A percentile compares a stretch with the other conserved stretches of the same genome.
Conservation (phyloP, 1,140 invertebrate genomes). For the Nephila pilipes region DNA sequence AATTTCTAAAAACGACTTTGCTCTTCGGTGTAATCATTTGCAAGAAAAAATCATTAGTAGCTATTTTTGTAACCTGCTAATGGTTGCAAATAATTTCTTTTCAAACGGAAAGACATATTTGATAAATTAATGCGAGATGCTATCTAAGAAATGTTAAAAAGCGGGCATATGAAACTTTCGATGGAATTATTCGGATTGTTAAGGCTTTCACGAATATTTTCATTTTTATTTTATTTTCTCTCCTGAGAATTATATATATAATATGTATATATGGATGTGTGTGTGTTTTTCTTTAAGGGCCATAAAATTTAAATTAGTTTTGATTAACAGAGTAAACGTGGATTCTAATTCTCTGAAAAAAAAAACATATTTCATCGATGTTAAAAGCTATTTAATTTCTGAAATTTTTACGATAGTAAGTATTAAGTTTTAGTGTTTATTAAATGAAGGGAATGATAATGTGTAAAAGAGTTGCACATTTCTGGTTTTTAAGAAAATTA, state of each 20-base stretch:
- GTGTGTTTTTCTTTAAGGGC: neutral
- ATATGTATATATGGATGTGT: too few species aligned
- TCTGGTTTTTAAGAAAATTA: too few species aligned
- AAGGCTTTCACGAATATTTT: neutral
- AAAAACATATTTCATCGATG: neutral
- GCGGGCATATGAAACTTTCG: conserved; percentile 9
- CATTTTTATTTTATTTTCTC: neutral
- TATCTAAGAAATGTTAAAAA: conserved; percentile 41
- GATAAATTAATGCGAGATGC: conserved; percentile 34
- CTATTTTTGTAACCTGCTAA: conserved; percentile 35
- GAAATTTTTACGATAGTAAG: neutral
- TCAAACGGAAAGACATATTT: conserved; percentile 38
- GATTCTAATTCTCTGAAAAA: neutral
- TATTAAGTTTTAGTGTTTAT: too few species aligned
- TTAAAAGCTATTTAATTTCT: neutral
- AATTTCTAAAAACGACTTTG: conserved; percentile 24
- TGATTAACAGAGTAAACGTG: neutral
- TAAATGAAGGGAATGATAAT: too few species aligned
- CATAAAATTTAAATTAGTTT: conserved; percentile 28
- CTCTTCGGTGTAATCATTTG: conserved; percentile 16
- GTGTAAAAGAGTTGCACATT: too few species aligned
- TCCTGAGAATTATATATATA: neutral
- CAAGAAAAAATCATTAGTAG: conserved; percentile 33
- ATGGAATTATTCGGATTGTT: conserved; percentile 19
- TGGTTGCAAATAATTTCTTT: conserved; percentile 33